Evolutionary conservation across 2,888 invertebrate genomes (phyloP).

Genomic region (Eupithecia insigniata): DNA sequence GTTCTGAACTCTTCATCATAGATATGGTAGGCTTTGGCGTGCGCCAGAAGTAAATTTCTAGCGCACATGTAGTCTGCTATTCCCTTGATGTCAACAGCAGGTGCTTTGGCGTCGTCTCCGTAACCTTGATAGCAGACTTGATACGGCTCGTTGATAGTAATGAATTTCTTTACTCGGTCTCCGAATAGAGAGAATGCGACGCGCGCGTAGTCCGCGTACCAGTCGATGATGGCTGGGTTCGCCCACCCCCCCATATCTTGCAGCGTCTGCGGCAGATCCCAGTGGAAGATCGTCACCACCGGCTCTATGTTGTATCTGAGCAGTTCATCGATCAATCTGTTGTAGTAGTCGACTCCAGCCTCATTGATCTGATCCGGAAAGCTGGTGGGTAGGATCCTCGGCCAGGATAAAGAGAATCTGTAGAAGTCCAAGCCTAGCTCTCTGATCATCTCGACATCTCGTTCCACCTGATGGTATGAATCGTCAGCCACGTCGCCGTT

Average conservation of each 20-base stretch:
- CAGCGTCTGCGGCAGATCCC: conserved; percentile 77
- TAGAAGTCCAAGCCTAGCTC: conserved; percentile 74
- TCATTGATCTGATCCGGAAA: conserved; percentile 76
- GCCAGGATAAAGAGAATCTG: conserved; percentile 85
- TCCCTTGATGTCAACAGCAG: conserved; percentile 64
- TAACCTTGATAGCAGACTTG: conserved; percentile 70
- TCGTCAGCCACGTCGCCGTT: conserved; percentile 85
- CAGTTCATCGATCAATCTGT: conserved; percentile 84
- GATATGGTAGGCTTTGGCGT: conserved; percentile 73
- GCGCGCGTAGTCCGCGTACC: conserved; percentile 74
- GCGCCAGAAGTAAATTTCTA: conserved; percentile 79
- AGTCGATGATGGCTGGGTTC: conserved; percentile 67
- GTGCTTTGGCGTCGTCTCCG: conserved; percentile 56
- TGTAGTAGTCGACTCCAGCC: conserved; percentile 85
- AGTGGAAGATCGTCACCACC: conserved; percentile 80
- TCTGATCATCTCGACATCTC: conserved; percentile 74
- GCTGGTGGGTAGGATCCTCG: conserved; percentile 84
- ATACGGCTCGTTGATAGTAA: conserved; percentile 83
- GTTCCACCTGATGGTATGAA: conserved; percentile 83
- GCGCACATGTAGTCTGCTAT: conserved; percentile 77
- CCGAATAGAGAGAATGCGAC: conserved; percentile 69
- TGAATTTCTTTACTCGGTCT: conserved; percentile 79
- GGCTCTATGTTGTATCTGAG: conserved; percentile 84
- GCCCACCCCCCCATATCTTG: conserved; percentile 81
- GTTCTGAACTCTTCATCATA: conserved; percentile 63